Base-by-base conservation (phyloP, 2,113 vertebrate genomes). In the Sminthopsis crassicaudata region DNA sequence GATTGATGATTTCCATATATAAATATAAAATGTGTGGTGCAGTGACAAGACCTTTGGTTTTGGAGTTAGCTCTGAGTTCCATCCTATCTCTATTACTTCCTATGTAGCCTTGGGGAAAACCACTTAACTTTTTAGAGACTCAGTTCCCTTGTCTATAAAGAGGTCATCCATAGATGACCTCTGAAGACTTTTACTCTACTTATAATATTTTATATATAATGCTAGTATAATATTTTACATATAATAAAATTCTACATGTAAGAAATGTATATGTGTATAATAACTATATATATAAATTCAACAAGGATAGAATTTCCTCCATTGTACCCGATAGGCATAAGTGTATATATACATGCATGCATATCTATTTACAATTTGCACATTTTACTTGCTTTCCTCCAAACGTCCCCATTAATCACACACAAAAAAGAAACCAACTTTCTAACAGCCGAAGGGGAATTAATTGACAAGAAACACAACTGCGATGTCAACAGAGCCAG, bases 401-500 rank as follows among this genome's bases (percentile, higher is more conserved):
- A 84, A 84, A 84, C 67, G 23, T 23, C n/a, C n/a, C 67, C 42
- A 16, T 22, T 76, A 42, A n/a, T 4, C 60, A 76, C 60, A 76
- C n/a, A 36, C 57, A 94, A 57, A 89, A 48, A 91, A 90, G 60
- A 90, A 93, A 53, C 93, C 90, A 3, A 95, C 92, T 96, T 97
- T 88, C 96, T 98, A 97, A 97, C 92, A 97, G 89, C 76, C 95
- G 96, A 98, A 60, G n/a, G 91, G 52, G 76, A 94, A 97, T 93
- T 98, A 98, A 98, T 97, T 95, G 96, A 91, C 96, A 98, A 97
- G 84, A 98, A 91, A 90, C 90, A 96, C 50, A 97, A 88, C 94
- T 53, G 90, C 97, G 95, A 76, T 97, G 92, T 50, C 95, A 97
- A 96, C 97, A 97, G 42, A 67, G 67, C 67, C 53, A 97, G 89